Conservation (phyloP, 2,113 vertebrate genomes). For the Corydoras sp. region DNA sequence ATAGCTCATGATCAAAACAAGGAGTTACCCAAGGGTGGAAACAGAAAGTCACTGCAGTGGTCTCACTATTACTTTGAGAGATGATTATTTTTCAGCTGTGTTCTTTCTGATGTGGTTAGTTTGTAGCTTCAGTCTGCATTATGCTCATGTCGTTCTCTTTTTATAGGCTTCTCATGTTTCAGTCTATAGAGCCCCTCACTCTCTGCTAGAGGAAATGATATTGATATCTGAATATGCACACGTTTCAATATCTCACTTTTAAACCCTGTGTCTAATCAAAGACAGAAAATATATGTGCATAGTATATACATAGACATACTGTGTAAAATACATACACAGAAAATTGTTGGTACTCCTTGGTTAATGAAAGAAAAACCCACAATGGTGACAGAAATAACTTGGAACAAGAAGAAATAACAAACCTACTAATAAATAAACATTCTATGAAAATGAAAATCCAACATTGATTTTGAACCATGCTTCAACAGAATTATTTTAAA, state of each 20-base stretch:
- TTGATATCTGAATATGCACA: background rate
- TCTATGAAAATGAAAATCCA: no score
- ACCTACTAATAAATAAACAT: no score
- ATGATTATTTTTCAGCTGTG: slow-evolving; percentile 27
- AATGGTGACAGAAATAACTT: no score
- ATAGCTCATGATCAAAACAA: background rate
- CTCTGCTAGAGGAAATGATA: background rate
- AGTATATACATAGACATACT: no score
- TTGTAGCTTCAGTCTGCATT: slow-evolving; percentile 4
- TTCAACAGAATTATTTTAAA: no score
- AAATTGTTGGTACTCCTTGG: no score
- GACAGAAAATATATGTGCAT: no score
- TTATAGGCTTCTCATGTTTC: slow-evolving; percentile 25
- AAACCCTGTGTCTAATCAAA: background rate
- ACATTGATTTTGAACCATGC: no score
- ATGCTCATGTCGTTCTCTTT: slow-evolving; percentile 12
- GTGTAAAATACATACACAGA: no score
- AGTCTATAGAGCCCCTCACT: background rate
- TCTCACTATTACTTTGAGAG: slow-evolving; percentile 21
- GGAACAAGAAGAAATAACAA: no score
- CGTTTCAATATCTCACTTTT: background rate
- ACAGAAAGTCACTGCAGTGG: slow-evolving; percentile 22
- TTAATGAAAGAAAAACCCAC: no score
- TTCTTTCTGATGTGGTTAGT: slow-evolving; percentile 35
- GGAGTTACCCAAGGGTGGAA: background rate